Evolutionary conservation across 1,140 invertebrate genomes (phyloP), one percentile per base, ranked within the genome.

Genomic region (Onthophagus taurus): DNA sequence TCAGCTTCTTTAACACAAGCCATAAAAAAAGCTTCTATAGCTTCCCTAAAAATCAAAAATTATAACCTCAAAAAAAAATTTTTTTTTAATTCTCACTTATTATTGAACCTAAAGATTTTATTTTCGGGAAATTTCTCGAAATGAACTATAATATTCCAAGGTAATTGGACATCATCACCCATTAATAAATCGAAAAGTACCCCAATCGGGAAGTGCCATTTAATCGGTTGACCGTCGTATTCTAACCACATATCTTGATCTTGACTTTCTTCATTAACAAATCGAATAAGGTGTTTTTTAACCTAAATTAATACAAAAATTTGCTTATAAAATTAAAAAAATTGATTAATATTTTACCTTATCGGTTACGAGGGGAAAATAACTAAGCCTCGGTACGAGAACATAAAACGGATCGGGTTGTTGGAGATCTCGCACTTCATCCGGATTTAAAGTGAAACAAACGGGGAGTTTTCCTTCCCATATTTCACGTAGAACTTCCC

Each of bases 1-100:
- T 98, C 95, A 2, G 96, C 94, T 74, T 99, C 95, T 70, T 99
- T 99, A 6, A 99, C 71, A 45, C 85, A 87, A 11, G 91, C 86
- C 76, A 99, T 84, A 63, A 94, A 98, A 63, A 92, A 81, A 3
- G 91, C 81, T 68, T 97, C 91, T 6, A 98, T 80, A 8, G 83
- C 75, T 59, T 97, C 90, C 63, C 89, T 94, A 55, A 42, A 55
- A 57, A 45, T 19, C 31, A 6, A 6, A 9, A 26, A 18, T 13
- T 21, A 50, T 49, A 11, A 20, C n/a, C n/a, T n/a, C 30, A 48
- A 26, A 34, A 23, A 12, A 35, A 18, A 19, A 30, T 35, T 16
- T 13, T 17, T 43, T 8, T 37, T 13, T n/a, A 29, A 31, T 26
- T 54, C 64, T 59, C 72, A 89, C 85, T 84, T 86, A 53, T 80